Evolutionary conservation across 2,888 invertebrate species (phyloP), one percentile per base, ranked within the genome.

Genomic region (Trisateles emortualis): DNA sequence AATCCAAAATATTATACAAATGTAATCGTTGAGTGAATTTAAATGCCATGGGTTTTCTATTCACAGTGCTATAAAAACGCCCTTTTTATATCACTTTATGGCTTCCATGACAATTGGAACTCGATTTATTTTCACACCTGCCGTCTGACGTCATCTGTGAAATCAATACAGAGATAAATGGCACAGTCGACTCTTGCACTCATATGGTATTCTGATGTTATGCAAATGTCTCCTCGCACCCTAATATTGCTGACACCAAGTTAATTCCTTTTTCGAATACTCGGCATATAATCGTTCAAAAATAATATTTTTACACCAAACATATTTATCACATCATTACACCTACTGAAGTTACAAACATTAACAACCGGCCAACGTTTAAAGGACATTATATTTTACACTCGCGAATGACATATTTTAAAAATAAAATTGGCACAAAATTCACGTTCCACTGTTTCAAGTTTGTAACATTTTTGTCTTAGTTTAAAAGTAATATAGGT

Each of bases 311-410:
- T 24, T 48, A 36, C 45, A 38, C 48, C 24, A 51, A 58, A 47
- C 57, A 55, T 64, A 59, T 64, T 58, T 41, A 61, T 61, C 35
- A 26, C 65, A 58, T 49, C 11, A 38, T 58, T 57, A 50, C 32
- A n/a, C 33, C 35, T 24, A 44, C 45, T 46, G 50, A 22, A 45
- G 19, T 11, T 19, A 30, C 6, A 42, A 53, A 65, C 44, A 53
- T 52, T 32, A 24, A 38, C 16, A 16, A 6, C 39, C 19, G n/a
- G 41, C 50, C 36, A 45, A 50, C 38, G 38, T 48, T 53, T 46
- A 45, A 43, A 64, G 60, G 52, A 53, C 56, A 39, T 14, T 3
- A 39, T 56, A 67, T 60, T 59, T 64, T 26, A 51, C 60, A 53
- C 43, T 24, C 40, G 46, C 52, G 42, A 53, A 48, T 32, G 26